These are phyloP conservation scores for Heterodera filipjevi DNA, from an alignment of 2,888 invertebrate species.

Conservation along the genomic window DNA sequence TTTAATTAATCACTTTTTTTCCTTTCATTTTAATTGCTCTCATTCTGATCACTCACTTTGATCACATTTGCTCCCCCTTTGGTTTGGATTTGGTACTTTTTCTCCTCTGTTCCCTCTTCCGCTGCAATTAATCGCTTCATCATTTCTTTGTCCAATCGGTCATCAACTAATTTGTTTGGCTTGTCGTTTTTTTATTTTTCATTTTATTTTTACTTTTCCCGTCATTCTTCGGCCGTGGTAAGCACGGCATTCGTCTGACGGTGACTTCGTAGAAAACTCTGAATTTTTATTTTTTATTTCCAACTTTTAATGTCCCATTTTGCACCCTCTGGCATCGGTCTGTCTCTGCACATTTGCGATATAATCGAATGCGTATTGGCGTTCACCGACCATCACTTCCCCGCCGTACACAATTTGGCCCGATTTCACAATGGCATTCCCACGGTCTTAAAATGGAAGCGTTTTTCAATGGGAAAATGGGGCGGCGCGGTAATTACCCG, in stretches of 20 bases:
- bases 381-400: conserved; percentile 43
- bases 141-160: conserved; percentile 37
- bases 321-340: conserved; percentile 46
- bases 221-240: conserved; percentile 43
- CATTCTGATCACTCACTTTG: conserved; percentile 35
- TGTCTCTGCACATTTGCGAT: conserved; percentile 56
- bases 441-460: conserved; percentile 48
- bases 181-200: background rate
- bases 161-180: conserved; percentile 31
- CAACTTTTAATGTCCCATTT: conserved; percentile 2
- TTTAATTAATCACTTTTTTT: background rate
- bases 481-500: background rate
- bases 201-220: background rate
- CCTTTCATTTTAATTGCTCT: background rate
- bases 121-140: conserved; percentile 34
- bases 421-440: conserved; percentile 54
- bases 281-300: background rate
- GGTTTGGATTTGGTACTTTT: conserved; percentile 25
- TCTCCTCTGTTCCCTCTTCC: background rate
- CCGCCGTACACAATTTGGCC: conserved; percentile 54
- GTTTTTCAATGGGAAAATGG: background rate
- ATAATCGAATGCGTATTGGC: conserved; percentile 62
- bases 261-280: conserved; percentile 57
- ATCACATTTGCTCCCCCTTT: conserved; percentile 33
- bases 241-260: conserved; percentile 58